These are phyloP conservation scores for Trichosurus vulpecula DNA, from an alignment of 2,797 vertebrate species.

Conservation along the genomic window DNA sequence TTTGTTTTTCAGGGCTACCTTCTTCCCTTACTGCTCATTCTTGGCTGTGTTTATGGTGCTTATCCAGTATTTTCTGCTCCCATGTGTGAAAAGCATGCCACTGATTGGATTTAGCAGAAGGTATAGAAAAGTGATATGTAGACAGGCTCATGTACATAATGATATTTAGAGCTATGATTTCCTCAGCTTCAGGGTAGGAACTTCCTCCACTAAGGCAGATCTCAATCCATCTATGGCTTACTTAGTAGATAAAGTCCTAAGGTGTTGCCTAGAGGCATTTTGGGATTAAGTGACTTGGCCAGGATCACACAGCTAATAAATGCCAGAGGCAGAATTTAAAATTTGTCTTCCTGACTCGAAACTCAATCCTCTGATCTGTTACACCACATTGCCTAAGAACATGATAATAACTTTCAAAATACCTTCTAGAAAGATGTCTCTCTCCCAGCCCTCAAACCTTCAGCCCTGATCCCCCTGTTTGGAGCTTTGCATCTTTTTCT, in stretches of 20 bases:
- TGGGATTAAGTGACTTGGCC: not conserved
- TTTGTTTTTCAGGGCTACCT: slow-evolving; percentile 27
- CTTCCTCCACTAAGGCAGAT: not conserved
- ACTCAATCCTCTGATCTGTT: not conserved
- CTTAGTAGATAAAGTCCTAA: not conserved
- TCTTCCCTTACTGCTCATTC: slow-evolving; percentile 23
- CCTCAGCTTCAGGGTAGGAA: not conserved
- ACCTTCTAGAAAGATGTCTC: not conserved
- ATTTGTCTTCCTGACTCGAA: not conserved
- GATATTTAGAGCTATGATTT: slow-evolving; percentile 22
- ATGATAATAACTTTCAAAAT: not conserved
- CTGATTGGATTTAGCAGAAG: slow-evolving; percentile 15
- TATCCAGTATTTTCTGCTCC: not conserved
- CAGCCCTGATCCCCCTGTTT: not conserved
- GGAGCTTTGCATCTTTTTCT: not conserved
- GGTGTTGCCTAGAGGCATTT: not conserved
- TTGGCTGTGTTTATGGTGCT: not conserved
- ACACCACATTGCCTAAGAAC: not conserved
- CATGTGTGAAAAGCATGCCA: slow-evolving; percentile 32
- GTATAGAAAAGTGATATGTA: not conserved
- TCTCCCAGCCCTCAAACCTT: not conserved
- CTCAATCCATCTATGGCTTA: not conserved
- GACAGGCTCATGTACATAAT: not conserved
- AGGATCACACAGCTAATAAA: not conserved
- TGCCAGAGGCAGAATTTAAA: not conserved